Evolutionary conservation across 53 echinoderm and acorn worm species (phyloP).

Genomic region (Holothuria scabra): DNA sequence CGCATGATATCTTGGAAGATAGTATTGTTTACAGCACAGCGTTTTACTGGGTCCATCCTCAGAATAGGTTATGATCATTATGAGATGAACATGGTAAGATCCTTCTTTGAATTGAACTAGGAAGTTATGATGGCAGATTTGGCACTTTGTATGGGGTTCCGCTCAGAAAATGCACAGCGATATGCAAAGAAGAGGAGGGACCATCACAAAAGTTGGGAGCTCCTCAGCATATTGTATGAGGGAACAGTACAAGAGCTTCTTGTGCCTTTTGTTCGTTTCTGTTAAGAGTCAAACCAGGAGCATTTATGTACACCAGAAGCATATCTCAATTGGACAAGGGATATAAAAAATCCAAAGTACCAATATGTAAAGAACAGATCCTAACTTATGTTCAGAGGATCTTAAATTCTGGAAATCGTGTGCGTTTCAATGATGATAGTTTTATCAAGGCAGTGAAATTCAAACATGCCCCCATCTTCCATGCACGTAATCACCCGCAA

Average conservation of each 20-base stretch:
- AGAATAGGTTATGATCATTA: constrained; percentile 69
- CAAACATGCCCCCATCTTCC: too few species aligned
- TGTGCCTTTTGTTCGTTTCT: constrained; percentile 53
- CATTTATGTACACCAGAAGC: constrained; percentile 35
- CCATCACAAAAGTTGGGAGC: constrained; percentile 74
- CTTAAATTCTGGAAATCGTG: too few species aligned
- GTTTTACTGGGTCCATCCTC: constrained; percentile 69
- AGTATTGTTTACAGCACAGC: constrained; percentile 7
- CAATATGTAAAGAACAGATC: too few species aligned
- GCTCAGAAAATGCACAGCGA: constrained; percentile 55
- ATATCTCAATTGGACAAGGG: constrained; percentile 50
- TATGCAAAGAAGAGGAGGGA: constrained; percentile 63
- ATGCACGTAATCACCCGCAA: too few species aligned
- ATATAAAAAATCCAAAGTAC: constrained; percentile 40
- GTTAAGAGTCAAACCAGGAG: background rate
- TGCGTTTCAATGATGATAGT: too few species aligned
- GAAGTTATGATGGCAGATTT: constrained; percentile 57
- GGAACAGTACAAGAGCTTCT: constrained; percentile 63
- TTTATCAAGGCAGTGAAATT: too few species aligned
- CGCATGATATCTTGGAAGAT: constrained; percentile 4
- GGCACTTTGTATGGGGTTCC: constrained; percentile 59
- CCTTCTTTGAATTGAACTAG: constrained; percentile 68
- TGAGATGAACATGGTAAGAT: constrained; percentile 72
- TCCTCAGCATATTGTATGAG: constrained; percentile 46
- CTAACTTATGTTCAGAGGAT: too few species aligned